A percentile compares a stretch with the other conserved stretches of the same genome.
Evolutionary conservation across 2,888 invertebrate species (phyloP).

Genomic region (Ormyrus rosae): DNA sequence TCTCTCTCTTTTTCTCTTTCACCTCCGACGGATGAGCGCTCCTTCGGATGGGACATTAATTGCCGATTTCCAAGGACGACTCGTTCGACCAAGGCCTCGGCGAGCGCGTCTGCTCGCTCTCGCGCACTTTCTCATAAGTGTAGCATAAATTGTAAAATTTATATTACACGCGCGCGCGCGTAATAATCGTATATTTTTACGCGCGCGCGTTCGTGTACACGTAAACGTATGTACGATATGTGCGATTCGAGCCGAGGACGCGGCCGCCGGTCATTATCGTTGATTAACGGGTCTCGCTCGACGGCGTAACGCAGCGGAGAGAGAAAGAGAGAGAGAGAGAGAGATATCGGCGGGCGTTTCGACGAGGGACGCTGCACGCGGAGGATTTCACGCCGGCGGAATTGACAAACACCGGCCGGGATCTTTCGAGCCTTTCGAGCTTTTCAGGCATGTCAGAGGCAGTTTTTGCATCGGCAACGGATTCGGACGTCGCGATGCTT

Average conservation of each 20-base stretch:
- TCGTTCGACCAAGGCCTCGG: conserved; percentile 7
- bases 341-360: too few species aligned
- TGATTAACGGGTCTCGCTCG: conserved; percentile 32
- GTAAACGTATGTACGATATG: too few species aligned
- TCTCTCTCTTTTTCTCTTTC: too few species aligned
- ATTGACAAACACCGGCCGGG: conserved; percentile 27
- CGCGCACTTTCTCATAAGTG: background rate
- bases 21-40: conserved; percentile 13
- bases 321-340: background rate
- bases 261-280: conserved; percentile 20
- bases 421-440: too few species aligned
- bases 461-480: background rate
- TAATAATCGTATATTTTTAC: too few species aligned
- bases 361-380: background rate
- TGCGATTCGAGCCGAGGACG: conserved; percentile 26
- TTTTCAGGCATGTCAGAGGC: background rate
- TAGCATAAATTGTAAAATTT: background rate
- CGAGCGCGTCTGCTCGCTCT: background rate
- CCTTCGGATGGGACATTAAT: conserved; percentile 26
- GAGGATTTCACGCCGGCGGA: conserved; percentile 25
- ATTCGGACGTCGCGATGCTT: conserved; percentile 18
- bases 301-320: background rate
- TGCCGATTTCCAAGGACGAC: conserved; percentile 32
- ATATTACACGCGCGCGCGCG: background rate
- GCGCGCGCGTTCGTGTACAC: background rate